Percentiles rank a stretch among this genome's conserved stretches.
These are phyloP conservation scores for Watsonalla binaria DNA, from an alignment of 2,888 invertebrate species.

Conservation along the genomic window DNA sequence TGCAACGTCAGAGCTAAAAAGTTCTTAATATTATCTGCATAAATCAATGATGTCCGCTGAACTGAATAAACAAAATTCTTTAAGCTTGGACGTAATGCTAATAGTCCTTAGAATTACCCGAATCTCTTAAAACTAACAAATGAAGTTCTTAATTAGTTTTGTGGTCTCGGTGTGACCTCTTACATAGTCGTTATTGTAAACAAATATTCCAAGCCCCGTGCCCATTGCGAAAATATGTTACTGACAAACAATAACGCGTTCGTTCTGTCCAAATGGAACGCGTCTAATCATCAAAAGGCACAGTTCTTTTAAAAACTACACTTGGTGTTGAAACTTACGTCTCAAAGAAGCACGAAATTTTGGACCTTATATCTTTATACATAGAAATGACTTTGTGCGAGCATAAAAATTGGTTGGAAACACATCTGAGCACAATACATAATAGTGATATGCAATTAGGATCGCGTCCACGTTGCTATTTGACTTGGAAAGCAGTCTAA, in stretches of 20 bases:
- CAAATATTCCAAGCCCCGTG: slow-evolving; percentile 14
- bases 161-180: neutral
- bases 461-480: slow-evolving; percentile 57
- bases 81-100: too few species aligned
- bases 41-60: too few species aligned
- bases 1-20: too few species aligned
- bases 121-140: neutral
- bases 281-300: slow-evolving; percentile 59
- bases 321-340: slow-evolving; percentile 29
- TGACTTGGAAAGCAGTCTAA: slow-evolving; percentile 63
- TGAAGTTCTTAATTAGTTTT: neutral
- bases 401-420: slow-evolving; percentile 19
- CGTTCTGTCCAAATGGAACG: slow-evolving; percentile 60
- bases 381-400: slow-evolving; percentile 7
- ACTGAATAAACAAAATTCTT: too few species aligned
- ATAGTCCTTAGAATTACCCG: too few species aligned
- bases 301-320: slow-evolving; percentile 29
- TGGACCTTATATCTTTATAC: slow-evolving; percentile 13
- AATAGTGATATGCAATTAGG: slow-evolving; percentile 53
- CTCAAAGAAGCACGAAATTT: slow-evolving; percentile 10
- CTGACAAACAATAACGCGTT: slow-evolving; percentile 36
- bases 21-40: too few species aligned
- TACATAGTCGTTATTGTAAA: slow-evolving; percentile 10
- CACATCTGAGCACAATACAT: slow-evolving; percentile 25
- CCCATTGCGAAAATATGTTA: slow-evolving; percentile 50